These are phyloP conservation scores for Astreopora myriophthalma DNA, from an alignment of 64 coral and sea anemone species.

Conservation along the genomic window DNA sequence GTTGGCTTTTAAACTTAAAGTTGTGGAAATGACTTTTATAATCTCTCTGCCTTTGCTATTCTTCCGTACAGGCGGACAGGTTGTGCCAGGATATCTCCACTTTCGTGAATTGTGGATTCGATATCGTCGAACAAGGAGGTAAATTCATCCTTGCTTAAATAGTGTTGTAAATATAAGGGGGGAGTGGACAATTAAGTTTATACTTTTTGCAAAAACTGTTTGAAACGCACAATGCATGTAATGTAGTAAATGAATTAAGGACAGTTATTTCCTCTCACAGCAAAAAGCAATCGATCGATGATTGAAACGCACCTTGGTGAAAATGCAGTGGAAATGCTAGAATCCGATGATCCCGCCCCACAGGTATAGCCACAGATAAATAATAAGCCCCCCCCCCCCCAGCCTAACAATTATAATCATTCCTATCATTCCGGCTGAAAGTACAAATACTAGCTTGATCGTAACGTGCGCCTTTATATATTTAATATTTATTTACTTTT, in stretches of 20 bases:
- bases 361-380: too few relatives aligned
- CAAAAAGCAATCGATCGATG: background rate
- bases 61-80: constrained; percentile 60
- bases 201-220: too few relatives aligned
- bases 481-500: too few relatives aligned
- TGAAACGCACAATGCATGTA: background rate
- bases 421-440: too few relatives aligned
- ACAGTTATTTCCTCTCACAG: background rate
- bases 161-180: background rate
- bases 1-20: background rate
- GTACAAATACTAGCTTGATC: too few relatives aligned
- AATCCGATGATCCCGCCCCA: background rate
- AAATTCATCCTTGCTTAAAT: background rate
- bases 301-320: background rate
- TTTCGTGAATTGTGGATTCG: constrained; percentile 84
- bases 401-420: too few relatives aligned
- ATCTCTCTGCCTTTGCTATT: background rate
- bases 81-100: constrained; percentile 80
- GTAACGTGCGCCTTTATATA: too few relatives aligned
- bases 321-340: background rate
- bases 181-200: background rate
- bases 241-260: background rate
- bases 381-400: too few relatives aligned
- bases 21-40: background rate
- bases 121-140: constrained; percentile 80